Evolutionary conservation across 2,113 vertebrate species (phyloP).

Genomic region (Antechinus flavipes): DNA sequence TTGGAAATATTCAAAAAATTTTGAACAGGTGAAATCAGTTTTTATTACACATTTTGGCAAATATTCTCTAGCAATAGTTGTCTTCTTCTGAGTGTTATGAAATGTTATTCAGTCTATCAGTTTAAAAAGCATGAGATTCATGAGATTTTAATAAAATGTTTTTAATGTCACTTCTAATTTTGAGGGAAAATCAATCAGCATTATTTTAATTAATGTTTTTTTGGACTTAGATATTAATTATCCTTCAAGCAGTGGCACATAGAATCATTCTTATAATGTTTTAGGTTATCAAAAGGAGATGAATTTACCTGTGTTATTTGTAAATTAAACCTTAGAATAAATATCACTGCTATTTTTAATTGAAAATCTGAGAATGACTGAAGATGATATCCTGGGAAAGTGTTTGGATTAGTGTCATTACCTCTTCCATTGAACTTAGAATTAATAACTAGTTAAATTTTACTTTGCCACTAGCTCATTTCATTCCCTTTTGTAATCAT

Average conservation of each 20-base stretch:
- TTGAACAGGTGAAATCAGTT: not conserved
- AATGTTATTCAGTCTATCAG: not conserved
- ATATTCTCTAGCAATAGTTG: not conserved
- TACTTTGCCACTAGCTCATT: not conserved
- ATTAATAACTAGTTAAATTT: not conserved
- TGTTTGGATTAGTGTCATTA: not conserved
- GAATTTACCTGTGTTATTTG: not conserved
- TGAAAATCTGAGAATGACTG: constrained; percentile 19
- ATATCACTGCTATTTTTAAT: not conserved
- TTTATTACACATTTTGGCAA: not conserved
- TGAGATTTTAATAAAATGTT: not conserved
- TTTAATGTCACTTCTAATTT: not conserved
- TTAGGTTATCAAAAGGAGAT: not conserved
- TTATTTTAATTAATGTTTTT: not conserved
- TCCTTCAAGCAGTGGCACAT: not conserved
- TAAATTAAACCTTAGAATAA: not conserved
- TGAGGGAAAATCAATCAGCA: not conserved
- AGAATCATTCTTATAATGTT: not conserved
- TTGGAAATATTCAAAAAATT: constrained; percentile 16
- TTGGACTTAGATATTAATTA: not conserved
- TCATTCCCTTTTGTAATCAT: not conserved
- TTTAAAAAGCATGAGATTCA: not conserved
- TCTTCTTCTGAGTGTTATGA: not conserved
- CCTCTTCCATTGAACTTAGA: constrained; percentile 1
- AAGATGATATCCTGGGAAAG: not conserved